A percentile compares a stretch with the other conserved stretches of the same genome.
Conservation (phyloP, 2,113 vertebrate genomes). For the Forbesichthys agassizii region DNA sequence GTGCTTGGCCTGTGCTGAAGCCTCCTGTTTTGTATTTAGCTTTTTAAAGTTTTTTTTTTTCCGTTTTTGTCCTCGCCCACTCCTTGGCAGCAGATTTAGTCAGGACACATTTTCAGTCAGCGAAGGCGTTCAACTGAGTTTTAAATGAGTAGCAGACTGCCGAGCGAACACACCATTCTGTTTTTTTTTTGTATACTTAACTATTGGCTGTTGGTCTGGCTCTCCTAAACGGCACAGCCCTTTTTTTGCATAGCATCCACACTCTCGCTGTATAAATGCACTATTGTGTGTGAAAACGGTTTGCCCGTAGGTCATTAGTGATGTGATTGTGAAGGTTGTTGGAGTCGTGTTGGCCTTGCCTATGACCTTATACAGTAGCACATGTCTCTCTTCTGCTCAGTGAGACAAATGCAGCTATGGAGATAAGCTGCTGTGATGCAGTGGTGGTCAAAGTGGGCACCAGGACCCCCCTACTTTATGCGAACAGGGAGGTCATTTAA, state of each 20-base stretch:
- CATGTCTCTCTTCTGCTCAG: slow-evolving; percentile 22
- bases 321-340: background rate
- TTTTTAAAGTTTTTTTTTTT: background rate
- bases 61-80: background rate
- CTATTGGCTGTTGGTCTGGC: slow-evolving; percentile 25
- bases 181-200: background rate
- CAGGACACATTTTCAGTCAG: background rate
- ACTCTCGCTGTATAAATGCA: slow-evolving; percentile 2
- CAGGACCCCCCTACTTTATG: too few species aligned
- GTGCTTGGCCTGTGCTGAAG: slow-evolving; percentile 33
- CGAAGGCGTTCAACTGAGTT: background rate
- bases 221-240: slow-evolving; percentile 40
- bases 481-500: too few species aligned
- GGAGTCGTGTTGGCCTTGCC: slow-evolving; percentile 7
- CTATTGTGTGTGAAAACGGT: too few species aligned
- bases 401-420: slow-evolving; percentile 57
- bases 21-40: slow-evolving; percentile 2
- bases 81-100: slow-evolving; percentile 2
- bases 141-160: background rate
- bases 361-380: background rate
- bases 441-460: too few species aligned
- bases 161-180: background rate
- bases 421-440: slow-evolving; percentile 37
- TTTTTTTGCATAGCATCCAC: slow-evolving; percentile 29
- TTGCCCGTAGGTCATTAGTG: background rate